These are phyloP conservation scores for Spinus olivaceus DNA, from an alignment of 2,797 vertebrate genomes.

Conservation along the genomic window DNA sequence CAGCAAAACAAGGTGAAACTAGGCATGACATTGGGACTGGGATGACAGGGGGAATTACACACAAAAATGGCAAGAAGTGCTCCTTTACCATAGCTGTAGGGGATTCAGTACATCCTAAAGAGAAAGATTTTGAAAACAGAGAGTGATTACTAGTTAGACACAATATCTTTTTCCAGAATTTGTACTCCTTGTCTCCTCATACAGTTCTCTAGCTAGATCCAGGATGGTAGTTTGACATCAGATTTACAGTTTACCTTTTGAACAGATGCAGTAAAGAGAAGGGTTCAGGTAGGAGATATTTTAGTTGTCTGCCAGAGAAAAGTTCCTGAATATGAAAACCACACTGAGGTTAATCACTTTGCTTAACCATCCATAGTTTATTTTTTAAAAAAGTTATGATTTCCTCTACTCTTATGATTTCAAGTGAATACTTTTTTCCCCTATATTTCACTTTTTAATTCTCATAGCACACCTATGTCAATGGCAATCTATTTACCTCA, in stretches of 20 bases:
- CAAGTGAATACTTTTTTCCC: neutral
- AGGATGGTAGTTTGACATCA: neutral
- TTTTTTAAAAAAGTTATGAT: neutral
- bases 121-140: neutral
- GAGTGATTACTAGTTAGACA: neutral
- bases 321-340: neutral
- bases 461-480: neutral
- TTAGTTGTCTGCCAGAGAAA: neutral
- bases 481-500: neutral
- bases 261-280: neutral
- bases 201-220: neutral
- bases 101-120: neutral
- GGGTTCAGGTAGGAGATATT: neutral
- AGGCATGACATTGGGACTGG: rapidly evolving
- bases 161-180: neutral
- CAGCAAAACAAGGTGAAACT: neutral
- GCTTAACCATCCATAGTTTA: neutral
- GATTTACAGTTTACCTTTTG: neutral
- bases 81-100: neutral
- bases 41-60: neutral
- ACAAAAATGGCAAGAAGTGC: neutral
- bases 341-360: neutral
- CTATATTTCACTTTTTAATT: neutral
- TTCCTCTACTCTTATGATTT: neutral
- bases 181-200: neutral